Base-by-base conservation (phyloP, 92 coral and sea anemone genomes). In the Phymanthus crucifer region DNA sequence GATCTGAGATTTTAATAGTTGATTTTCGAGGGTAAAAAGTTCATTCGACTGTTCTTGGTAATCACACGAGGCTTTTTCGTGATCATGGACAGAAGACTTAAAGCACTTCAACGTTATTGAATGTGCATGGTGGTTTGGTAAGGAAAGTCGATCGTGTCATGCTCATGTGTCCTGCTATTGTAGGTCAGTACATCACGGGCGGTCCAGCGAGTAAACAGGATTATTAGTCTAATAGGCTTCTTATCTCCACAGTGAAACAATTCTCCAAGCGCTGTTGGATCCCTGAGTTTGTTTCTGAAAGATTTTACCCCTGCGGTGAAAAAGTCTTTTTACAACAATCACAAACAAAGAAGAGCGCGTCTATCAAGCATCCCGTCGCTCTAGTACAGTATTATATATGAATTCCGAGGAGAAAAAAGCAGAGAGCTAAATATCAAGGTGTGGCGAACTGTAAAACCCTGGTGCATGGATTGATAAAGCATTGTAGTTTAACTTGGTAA, bases 161-260 rank as follows among this genome's bases (percentile, higher is more conserved):
- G 47, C 16, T 75, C 79, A 75, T 77, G 72, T 61, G 81, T 58
- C 34, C 56, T 38, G 11, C 46, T 23, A 56, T 74, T 74, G 78
- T 74, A 77, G 3, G 11, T 13, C 10, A 6, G 72, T 16, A 64
- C 81, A 77, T 64, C 40, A 4, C 72, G 38, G 81, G 81, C 38
- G 81, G 81, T 77, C 81, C 21, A 64, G 34, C 47, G n/a, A n/a
- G n/a, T 76, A 76, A 76, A 76, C 80, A 64, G 58, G 61, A 40
- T 35, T 48, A 75, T 75, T 52, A 75, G 19, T 70, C 48, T 75
- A 75, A 75, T 75, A 75, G 70, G 70, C 36, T 71, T 48, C 46
- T 71, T 71, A 71, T 71, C 48, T 71, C 35, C 26, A 14, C 48
- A n/a, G 75, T 71, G 31, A 29, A 61, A 23, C 21, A 71, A 45